Percentiles rank a stretch among this genome's conserved stretches.
Evolutionary conservation across 2,888 invertebrate species (phyloP).

Genomic region (Tetropium fuscum): DNA sequence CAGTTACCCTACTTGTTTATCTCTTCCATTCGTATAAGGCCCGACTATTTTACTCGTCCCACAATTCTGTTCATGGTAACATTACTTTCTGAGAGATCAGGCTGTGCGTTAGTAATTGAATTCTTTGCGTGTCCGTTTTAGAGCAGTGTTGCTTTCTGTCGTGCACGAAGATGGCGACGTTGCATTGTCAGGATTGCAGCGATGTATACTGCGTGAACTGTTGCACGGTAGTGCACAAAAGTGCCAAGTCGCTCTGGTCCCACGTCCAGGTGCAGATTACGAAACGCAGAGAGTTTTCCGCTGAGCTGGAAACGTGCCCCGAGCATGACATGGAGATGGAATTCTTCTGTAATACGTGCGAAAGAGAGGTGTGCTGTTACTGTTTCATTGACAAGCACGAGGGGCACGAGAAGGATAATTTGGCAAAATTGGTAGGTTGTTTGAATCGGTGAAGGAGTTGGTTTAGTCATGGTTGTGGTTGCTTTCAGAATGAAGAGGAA

Average conservation of each 20-base stretch:
- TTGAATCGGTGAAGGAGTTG: too few species aligned
- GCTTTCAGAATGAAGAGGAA: slow-evolving; percentile 42
- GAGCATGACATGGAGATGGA: slow-evolving; percentile 58
- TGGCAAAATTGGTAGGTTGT: slow-evolving; percentile 60
- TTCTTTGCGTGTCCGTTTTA: slow-evolving; percentile 28
- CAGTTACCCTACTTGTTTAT: too few species aligned
- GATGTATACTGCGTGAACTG: slow-evolving; percentile 56
- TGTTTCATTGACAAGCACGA: slow-evolving; percentile 63
- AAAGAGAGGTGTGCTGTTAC: slow-evolving; percentile 62
- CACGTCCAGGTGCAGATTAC: slow-evolving; percentile 51
- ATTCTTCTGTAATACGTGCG: slow-evolving; percentile 64
- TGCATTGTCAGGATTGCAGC: slow-evolving; percentile 56
- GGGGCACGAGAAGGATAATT: slow-evolving; percentile 55
- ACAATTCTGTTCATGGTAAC: neutral
- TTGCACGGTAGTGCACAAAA: slow-evolving; percentile 58
- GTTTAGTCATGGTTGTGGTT: too few species aligned
- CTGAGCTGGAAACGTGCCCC: slow-evolving; percentile 45
- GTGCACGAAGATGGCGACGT: slow-evolving; percentile 51
- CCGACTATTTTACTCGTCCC: neutral
- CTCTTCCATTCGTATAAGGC: too few species aligned
- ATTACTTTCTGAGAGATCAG: neutral
- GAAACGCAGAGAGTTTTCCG: slow-evolving; percentile 26
- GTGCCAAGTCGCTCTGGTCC: slow-evolving; percentile 56
- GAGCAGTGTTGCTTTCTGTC: slow-evolving; percentile 47
- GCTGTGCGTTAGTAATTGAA: too few species aligned